phyloP scores from a whole-genome alignment of 2,113 vertebrate genomes.

The Lethenteron reissneri region DNA sequence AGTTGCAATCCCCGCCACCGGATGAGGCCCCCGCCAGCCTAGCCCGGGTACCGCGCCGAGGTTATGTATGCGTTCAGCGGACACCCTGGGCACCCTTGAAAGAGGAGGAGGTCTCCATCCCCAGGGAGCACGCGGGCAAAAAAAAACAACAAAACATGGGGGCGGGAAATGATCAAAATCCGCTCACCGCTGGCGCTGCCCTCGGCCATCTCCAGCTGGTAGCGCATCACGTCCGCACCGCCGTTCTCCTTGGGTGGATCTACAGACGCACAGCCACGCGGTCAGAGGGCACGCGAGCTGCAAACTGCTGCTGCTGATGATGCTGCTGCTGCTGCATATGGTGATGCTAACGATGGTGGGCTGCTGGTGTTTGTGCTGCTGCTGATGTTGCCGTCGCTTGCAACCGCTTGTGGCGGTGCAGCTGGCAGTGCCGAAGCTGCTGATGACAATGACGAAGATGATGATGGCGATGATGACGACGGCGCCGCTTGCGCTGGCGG shows the following conservation, averaged over 20 bases:
- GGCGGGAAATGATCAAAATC: no score
- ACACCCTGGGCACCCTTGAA: no score
- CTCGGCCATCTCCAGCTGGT: constrained; percentile 68
- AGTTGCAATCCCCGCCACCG: no score
- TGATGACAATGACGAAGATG: background rate
- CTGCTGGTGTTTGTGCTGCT: background rate
- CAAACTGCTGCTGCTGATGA: no score
- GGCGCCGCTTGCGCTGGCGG: background rate
- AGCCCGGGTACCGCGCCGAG: no score
- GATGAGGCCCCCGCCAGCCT: no score
- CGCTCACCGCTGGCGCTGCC: constrained; percentile 15
- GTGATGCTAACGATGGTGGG: background rate
- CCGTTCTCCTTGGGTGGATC: constrained; percentile 79
- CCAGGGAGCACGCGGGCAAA: no score
- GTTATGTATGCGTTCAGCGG: no score
- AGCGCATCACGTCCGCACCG: constrained; percentile 69
- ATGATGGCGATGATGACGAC: background rate
- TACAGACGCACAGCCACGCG: constrained; percentile 16
- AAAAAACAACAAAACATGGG: no score
- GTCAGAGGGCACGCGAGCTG: no score
- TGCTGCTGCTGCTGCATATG: background rate
- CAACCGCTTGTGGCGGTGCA: background rate
- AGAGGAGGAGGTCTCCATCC: no score
- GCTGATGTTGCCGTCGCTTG: background rate
- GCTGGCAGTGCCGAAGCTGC: background rate